Percentiles rank a stretch among this genome's conserved stretches.
Conservation (phyloP, 1,140 invertebrate genomes). For the Drosophila saltans region DNA sequence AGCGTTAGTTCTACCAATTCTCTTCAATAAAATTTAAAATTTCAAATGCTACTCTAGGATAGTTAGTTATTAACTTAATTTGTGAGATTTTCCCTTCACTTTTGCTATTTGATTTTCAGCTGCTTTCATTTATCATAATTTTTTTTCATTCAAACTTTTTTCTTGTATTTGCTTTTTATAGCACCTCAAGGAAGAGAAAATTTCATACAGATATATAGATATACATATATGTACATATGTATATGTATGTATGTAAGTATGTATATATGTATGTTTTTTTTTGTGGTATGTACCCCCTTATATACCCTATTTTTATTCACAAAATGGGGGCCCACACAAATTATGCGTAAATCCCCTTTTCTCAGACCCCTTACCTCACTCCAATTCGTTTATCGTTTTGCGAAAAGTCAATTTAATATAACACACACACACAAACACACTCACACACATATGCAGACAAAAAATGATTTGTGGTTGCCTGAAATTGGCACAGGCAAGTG, state of each 20-base stretch:
- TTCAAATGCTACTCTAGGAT: neutral
- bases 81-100: neutral
- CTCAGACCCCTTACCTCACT: neutral
- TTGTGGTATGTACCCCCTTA: slow-evolving; percentile 39
- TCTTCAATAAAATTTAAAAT: neutral
- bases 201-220: slow-evolving; percentile 34
- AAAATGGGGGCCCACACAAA: slow-evolving; percentile 67
- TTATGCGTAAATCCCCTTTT: slow-evolving; percentile 65
- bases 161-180: slow-evolving; percentile 58
- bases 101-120: slow-evolving; percentile 35
- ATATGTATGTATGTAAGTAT: too few relatives aligned
- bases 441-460: neutral
- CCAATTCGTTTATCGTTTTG: slow-evolving; percentile 74
- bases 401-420: slow-evolving; percentile 75
- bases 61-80: neutral
- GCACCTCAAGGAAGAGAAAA: slow-evolving; percentile 53
- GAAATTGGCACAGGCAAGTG: slow-evolving; percentile 57
- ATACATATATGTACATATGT: too few relatives aligned
- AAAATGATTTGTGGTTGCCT: slow-evolving; percentile 73
- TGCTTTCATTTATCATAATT: slow-evolving; percentile 57
- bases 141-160: neutral
- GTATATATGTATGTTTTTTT: slow-evolving; percentile 17
- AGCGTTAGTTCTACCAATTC: too few relatives aligned
- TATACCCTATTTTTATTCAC: slow-evolving; percentile 63
- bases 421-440: slow-evolving; percentile 44